phyloP scores from a whole-genome alignment of 2,797 vertebrate genomes.

The Eurystomus glaucurus region DNA sequence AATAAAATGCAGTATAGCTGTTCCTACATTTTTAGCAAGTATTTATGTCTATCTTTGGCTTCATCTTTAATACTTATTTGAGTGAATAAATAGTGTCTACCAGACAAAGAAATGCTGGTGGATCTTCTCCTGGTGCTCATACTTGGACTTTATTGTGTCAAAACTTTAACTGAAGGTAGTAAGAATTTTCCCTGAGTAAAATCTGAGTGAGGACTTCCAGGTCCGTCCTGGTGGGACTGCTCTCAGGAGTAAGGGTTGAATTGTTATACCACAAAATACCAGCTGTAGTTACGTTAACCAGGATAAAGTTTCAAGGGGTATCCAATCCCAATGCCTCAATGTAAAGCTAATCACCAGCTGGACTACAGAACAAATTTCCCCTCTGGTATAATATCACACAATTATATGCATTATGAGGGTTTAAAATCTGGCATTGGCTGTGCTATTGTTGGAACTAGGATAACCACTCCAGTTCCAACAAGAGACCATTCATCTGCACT shows the following conservation, averaged over 20 bases:
- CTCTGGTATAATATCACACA: slow-evolving; percentile 74
- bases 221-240: slow-evolving; percentile 33
- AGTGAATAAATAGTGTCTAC: neutral
- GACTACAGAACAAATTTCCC: slow-evolving; percentile 74
- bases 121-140: neutral
- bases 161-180: slow-evolving; percentile 16
- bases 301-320: slow-evolving; percentile 74
- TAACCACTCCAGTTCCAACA: slow-evolving; percentile 59
- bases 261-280: slow-evolving; percentile 72
- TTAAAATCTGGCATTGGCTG: slow-evolving; percentile 75
- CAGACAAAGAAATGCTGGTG: neutral
- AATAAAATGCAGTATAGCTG: neutral
- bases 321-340: slow-evolving; percentile 64
- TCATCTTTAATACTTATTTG: neutral
- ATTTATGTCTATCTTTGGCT: neutral
- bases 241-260: slow-evolving; percentile 60
- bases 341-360: slow-evolving; percentile 78
- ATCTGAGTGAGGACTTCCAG: slow-evolving; percentile 10
- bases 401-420: slow-evolving; percentile 76
- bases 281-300: slow-evolving; percentile 73
- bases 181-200: slow-evolving; percentile 25
- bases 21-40: neutral
- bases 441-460: slow-evolving; percentile 77
- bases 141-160: neutral
- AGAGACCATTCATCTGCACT: slow-evolving; percentile 67